Conservation (phyloP, 2,113 vertebrate species). For the Periophthalmodon schlosseri region DNA sequence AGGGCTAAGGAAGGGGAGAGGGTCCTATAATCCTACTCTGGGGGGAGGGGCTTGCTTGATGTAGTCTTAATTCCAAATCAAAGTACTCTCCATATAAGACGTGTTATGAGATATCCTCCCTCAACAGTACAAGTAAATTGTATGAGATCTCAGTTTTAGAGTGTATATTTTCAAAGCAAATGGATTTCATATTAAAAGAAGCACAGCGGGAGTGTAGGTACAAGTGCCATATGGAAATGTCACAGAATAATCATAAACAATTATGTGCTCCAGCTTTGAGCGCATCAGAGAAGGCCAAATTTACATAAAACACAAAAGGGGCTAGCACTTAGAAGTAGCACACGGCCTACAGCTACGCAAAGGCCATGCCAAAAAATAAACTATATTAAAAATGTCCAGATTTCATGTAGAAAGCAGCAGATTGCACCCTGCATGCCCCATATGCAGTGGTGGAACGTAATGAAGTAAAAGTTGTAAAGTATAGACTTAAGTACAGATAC, state of each 20-base stretch:
- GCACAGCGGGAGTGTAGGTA: conserved; percentile 22
- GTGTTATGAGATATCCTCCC: conserved; percentile 8
- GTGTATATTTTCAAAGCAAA: conserved; percentile 6
- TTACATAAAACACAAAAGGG: conserved; percentile 69
- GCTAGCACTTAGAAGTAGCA: conserved; percentile 30
- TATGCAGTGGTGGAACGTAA: not conserved
- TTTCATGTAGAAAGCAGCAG: not conserved
- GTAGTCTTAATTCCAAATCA: conserved; percentile 57
- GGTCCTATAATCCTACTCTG: conserved; percentile 49
- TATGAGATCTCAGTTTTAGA: not conserved
- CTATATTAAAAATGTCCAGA: not conserved
- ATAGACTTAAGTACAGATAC: too few species aligned
- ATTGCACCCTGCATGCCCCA: conserved; percentile 8
- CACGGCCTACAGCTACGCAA: conserved; percentile 23
- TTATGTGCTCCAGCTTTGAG: conserved; percentile 63
- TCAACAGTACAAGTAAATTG: not conserved
- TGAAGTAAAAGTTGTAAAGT: too few species aligned
- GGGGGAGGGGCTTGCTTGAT: conserved; percentile 26
- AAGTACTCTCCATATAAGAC: conserved; percentile 46
- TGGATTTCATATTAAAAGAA: conserved; percentile 24
- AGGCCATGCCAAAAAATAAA: conserved; percentile 14
- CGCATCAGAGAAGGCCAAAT: conserved; percentile 64
- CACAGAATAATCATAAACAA: conserved; percentile 73
- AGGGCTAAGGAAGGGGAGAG: conserved; percentile 43
- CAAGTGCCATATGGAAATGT: conserved; percentile 72